Evolutionary conservation across 1,140 invertebrate genomes (phyloP), one percentile per base, ranked within the genome.

Genomic region (Melanaphis sacchari): DNA sequence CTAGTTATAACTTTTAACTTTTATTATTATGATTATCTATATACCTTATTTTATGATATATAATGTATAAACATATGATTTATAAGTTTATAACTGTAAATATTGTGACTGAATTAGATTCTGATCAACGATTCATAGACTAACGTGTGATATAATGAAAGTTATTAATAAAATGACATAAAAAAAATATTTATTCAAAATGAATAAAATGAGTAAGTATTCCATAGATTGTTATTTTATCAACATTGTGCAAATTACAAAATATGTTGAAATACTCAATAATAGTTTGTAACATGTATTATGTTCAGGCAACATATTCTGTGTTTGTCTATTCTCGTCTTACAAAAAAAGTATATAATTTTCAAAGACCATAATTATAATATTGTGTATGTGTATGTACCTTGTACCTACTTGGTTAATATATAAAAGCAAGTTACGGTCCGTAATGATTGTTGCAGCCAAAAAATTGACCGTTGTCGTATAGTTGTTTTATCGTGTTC

Each of bases 401-500:
- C 41, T 43, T 21, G 49, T n/a, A 76, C 31, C 31, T n/a, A 76
- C 59, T 76, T n/a, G n/a, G 59, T n/a, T n/a, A 76, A 76, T n/a
- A 76, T n/a, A 18, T 76, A 76, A 76, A 76, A 76, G 31, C 59
- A n/a, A n/a, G 59, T 76, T 76, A 46, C 46, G 43, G 43, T 36
- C 7, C 26, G 46, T 54, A 90, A 54, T 54, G 88, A 49, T 54
- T 59, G 26, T 90, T 90, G 40, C 66, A 82, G 91, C n/a, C 26
- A 38, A 93, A 92, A 93, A 85, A 93, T 93, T 93, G 41, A 85
- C 76, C 91, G 91, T 93, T 49, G 76, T 93, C 91, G 46, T 41
- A 36, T 76, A 76, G 90, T 43, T n/a, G 90, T 81, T 92, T 85
- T 84, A 85, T 85, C 52, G 84, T 49, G 36, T 59, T 41, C 54